phyloP scores from a whole-genome alignment of 2,888 invertebrate genomes.

The Helicoverpa assulta region DNA sequence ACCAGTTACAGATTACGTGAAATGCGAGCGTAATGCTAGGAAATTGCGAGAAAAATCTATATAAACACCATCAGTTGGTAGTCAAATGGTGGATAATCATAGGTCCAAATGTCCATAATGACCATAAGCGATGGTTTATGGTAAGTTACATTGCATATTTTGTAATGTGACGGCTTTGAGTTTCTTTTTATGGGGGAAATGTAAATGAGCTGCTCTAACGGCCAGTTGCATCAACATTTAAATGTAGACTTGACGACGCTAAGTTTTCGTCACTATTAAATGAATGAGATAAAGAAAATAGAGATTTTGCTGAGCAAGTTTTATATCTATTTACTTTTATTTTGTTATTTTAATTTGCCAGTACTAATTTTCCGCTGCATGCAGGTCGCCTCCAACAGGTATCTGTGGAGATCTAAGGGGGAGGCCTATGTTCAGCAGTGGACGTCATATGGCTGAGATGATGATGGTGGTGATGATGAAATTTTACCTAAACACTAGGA shows the following conservation, averaged over 20 bases:
- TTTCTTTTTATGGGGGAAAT: neutral
- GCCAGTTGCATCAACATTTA: neutral
- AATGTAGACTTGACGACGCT: neutral
- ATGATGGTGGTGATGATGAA: too few species aligned
- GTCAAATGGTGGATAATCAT: constrained; percentile 30
- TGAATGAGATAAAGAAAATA: too few species aligned
- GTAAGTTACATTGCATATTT: constrained; percentile 4
- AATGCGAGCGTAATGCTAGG: constrained; percentile 66
- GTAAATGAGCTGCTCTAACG: neutral
- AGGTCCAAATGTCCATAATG: constrained; percentile 35
- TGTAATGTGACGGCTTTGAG: neutral
- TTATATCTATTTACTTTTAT: too few species aligned
- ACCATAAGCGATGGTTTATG: constrained; percentile 5
- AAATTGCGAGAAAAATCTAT: constrained; percentile 58
- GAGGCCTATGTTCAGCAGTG: too few species aligned
- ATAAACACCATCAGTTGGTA: constrained; percentile 20
- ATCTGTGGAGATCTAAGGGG: too few species aligned
- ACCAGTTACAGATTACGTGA: constrained; percentile 58
- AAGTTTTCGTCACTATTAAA: too few species aligned
- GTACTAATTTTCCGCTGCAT: too few species aligned
- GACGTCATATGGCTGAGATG: too few species aligned
- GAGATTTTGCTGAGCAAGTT: too few species aligned
- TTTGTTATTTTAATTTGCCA: too few species aligned
- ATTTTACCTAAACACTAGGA: too few species aligned
- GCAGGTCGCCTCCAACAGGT: too few species aligned